Base-by-base conservation (phyloP, 2,888 invertebrate species). In the Sialis lutaria region DNA sequence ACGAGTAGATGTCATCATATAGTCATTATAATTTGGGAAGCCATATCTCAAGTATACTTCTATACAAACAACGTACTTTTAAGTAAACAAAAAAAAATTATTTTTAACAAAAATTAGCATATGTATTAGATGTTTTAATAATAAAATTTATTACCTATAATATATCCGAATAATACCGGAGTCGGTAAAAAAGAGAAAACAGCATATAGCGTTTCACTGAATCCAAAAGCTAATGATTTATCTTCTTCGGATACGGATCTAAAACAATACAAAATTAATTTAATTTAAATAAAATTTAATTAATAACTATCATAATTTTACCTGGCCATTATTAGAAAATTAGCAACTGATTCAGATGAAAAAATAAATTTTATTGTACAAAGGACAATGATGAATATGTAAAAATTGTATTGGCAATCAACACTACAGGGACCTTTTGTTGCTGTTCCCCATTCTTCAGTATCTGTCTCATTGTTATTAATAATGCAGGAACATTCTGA, bases 161-260 rank as follows among this genome's bases (percentile, higher is more conserved):
- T 72, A 55, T 74, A 77, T 46, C 85, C 85, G 56, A 82, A 82
- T 48, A 84, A 67, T 52, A 86, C 80, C 0, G 85, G 85, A 42
- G 81, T 79, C 1, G 85, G 85, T 54, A 84, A 78, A 55, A 82
- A 80, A 7, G 81, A 79, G 54, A 80, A 74, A 47, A 82, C 65
- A 51, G 79, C 79, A 69, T 79, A 73, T 54, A 81, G 67, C 59
- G 75, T 78, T 52, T 81, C 65, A 31, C 77, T 74, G 49, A 82
- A 74, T 32, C 81, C 82, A 72, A 82, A 77, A 2, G 82, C 77
- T 0, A 79, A 75, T 0, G 80, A 72, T 60, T 82, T 82, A 57
- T 82, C 82, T 57, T 77, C 75, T 55, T 81, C 79, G 9, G 79
- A 77, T 5, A 82, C 80, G 60, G 80, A 81, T 57, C 77, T 74